Percentiles rank a stretch among this genome's conserved stretches.
Evolutionary conservation across 2,797 vertebrate species (phyloP).

Genomic region (Malacoraja senta): DNA sequence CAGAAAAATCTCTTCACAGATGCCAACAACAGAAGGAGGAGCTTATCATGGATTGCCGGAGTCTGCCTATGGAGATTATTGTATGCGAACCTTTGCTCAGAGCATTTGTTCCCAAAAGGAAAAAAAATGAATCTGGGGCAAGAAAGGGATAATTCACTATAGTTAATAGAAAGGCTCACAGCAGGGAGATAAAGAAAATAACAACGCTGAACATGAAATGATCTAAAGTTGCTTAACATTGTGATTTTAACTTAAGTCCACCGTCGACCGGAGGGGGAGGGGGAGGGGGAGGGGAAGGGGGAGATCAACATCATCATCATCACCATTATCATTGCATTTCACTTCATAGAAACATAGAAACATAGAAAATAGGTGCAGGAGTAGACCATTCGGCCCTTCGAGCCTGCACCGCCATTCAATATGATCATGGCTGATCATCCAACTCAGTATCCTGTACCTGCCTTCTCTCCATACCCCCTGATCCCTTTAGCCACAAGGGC

Average conservation of each 20-base stretch:
- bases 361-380: too few species aligned
- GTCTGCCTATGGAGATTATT: neutral
- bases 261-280: too few species aligned
- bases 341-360: too few species aligned
- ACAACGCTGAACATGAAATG: neutral
- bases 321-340: too few species aligned
- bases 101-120: neutral
- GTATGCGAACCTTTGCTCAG: neutral
- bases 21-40: neutral
- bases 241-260: neutral
- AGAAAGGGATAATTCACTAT: neutral
- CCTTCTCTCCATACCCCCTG: too few species aligned
- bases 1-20: neutral
- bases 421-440: too few species aligned
- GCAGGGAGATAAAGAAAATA: neutral
- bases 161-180: neutral
- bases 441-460: too few species aligned
- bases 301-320: too few species aligned
- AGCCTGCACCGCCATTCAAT: too few species aligned
- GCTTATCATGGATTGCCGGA: neutral
- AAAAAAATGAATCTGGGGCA: neutral
- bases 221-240: neutral
- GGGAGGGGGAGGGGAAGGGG: too few species aligned
- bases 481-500: too few species aligned
- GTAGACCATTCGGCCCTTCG: too few species aligned